Evolutionary conservation across 2,113 vertebrate genomes (phyloP).

Genomic region (Channa argus): DNA sequence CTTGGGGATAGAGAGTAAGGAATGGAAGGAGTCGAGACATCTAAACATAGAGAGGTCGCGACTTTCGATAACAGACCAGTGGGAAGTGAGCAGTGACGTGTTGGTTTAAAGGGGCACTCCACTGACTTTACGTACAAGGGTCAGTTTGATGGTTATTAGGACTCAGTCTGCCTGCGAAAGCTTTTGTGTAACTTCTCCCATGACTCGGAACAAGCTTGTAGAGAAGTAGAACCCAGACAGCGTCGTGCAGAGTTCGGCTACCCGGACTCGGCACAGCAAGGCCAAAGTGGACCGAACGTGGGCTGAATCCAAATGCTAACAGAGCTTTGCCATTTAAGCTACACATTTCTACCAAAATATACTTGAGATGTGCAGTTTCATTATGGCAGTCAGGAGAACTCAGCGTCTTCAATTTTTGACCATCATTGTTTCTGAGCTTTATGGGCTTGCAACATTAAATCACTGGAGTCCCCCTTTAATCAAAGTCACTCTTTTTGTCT

Average conservation of each 20-base stretch:
- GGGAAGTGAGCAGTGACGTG: constrained; percentile 20
- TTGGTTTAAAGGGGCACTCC: constrained; percentile 30
- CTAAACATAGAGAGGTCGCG: constrained; percentile 31
- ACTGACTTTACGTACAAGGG: background rate
- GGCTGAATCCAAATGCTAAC: too few species aligned
- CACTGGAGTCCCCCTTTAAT: constrained; percentile 8
- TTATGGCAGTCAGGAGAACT: background rate
- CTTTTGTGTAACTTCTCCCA: too few species aligned
- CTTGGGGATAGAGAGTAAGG: too few species aligned
- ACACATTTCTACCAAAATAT: too few species aligned
- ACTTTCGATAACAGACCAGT: constrained; percentile 37
- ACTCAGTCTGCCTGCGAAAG: too few species aligned
- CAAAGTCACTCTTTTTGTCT: constrained; percentile 2
- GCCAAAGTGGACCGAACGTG: too few species aligned
- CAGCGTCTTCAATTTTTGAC: background rate
- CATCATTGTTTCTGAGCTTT: background rate
- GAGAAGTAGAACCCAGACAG: too few species aligned
- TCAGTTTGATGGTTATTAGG: background rate
- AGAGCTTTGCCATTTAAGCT: too few species aligned
- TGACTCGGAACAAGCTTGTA: too few species aligned
- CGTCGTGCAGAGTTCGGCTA: too few species aligned
- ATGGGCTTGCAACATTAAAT: background rate
- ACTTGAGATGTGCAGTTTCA: too few species aligned
- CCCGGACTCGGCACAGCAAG: too few species aligned
- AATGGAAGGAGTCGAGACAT: background rate